phyloP scores from a whole-genome alignment of 2,113 vertebrate species.

The Pseudopodoces humilis region DNA sequence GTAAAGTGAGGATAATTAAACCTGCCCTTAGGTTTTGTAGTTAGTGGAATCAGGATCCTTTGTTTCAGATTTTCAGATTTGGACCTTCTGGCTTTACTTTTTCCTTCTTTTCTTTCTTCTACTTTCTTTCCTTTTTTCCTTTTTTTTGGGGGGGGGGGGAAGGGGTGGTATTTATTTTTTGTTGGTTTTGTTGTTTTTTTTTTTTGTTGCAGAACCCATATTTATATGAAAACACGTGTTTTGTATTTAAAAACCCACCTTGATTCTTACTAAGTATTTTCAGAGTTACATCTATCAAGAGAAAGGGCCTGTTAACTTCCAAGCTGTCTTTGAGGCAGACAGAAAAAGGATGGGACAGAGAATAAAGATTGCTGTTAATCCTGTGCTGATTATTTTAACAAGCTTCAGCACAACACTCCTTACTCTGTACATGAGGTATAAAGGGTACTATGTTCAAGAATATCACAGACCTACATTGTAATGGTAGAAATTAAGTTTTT shows the following conservation, averaged over 20 bases:
- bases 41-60: background rate
- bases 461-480: background rate
- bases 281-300: background rate
- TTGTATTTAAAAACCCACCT: background rate
- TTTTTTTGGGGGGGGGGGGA: accelerated
- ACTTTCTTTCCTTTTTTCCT: background rate
- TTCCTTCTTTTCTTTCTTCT: background rate
- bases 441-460: background rate
- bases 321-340: background rate
- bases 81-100: background rate
- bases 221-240: background rate
- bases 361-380: background rate
- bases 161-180: background rate
- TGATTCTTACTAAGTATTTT: background rate
- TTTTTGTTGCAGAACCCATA: background rate
- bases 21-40: background rate
- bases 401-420: background rate
- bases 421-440: background rate
- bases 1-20: background rate
- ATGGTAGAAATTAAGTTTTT: background rate
- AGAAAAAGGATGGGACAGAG: background rate
- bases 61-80: background rate
- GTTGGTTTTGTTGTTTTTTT: background rate
- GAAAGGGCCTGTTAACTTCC: background rate
- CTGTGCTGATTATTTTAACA: background rate